Percentiles rank a stretch among this genome's conserved stretches.
Conservation (phyloP, 1,140 invertebrate species). For the Cyclina sinensis region DNA sequence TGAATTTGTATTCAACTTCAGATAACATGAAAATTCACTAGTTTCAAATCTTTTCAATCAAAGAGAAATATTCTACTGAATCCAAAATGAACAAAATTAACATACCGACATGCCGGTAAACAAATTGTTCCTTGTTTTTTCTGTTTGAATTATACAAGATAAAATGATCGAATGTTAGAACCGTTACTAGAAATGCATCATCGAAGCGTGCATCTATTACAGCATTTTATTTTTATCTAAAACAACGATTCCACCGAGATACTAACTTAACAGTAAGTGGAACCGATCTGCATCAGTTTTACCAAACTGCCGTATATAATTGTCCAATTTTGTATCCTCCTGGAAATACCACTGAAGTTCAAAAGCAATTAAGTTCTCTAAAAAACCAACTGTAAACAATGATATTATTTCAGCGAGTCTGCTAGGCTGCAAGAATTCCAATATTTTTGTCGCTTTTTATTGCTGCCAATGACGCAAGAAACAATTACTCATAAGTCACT, state of each 20-base stretch:
- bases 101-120: no score
- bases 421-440: conserved; percentile 10
- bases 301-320: neutral
- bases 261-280: neutral
- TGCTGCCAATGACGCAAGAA: neutral
- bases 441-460: conserved; percentile 18
- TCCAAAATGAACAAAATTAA: no score
- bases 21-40: no score
- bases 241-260: neutral
- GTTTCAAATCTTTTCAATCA: no score
- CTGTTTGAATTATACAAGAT: no score
- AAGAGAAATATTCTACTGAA: no score
- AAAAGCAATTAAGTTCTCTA: conserved; percentile 9
- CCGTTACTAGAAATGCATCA: neutral
- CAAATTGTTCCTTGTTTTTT: no score
- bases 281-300: neutral
- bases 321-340: conserved; percentile 12
- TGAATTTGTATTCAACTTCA: no score
- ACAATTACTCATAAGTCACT: conserved; percentile 23
- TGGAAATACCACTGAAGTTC: neutral
- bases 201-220: neutral
- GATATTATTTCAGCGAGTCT: neutral
- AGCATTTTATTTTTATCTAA: neutral
- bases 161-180: no score
- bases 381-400: neutral